Evolutionary conservation across 2,797 vertebrate genomes (phyloP).

Genomic region (Todus mexicanus): DNA sequence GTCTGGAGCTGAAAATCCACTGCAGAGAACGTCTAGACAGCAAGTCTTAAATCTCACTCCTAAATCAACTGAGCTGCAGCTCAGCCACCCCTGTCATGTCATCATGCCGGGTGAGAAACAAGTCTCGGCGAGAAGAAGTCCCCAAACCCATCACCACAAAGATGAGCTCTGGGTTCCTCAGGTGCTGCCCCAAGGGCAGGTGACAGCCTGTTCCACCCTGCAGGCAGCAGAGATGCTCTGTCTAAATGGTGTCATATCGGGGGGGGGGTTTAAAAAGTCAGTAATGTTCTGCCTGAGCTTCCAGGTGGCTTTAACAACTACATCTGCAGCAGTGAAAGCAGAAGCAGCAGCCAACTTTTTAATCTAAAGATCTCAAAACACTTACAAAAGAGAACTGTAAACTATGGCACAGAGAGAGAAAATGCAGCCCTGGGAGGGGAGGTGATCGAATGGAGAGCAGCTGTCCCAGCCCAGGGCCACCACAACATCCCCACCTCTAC

Average conservation of each 20-base stretch:
- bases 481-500: neutral
- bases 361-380: neutral
- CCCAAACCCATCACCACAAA: neutral
- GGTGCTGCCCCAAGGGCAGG: neutral
- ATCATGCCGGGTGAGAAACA: neutral
- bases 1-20: constrained; percentile 50
- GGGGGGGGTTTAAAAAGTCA: neutral
- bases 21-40: constrained; percentile 46
- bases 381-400: neutral
- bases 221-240: neutral
- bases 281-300: neutral
- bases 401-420: neutral
- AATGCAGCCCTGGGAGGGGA: neutral
- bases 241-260: rapidly evolving
- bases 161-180: neutral
- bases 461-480: neutral
- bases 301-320: neutral
- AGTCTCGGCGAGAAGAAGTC: neutral
- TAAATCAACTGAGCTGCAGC: constrained; percentile 55
- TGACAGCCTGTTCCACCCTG: neutral
- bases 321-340: neutral
- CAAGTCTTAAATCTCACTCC: neutral
- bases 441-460: neutral
- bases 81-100: neutral
- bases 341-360: neutral